These are phyloP conservation scores for Arctopsyche grandis DNA, from an alignment of 1,140 invertebrate genomes.

Conservation along the genomic window DNA sequence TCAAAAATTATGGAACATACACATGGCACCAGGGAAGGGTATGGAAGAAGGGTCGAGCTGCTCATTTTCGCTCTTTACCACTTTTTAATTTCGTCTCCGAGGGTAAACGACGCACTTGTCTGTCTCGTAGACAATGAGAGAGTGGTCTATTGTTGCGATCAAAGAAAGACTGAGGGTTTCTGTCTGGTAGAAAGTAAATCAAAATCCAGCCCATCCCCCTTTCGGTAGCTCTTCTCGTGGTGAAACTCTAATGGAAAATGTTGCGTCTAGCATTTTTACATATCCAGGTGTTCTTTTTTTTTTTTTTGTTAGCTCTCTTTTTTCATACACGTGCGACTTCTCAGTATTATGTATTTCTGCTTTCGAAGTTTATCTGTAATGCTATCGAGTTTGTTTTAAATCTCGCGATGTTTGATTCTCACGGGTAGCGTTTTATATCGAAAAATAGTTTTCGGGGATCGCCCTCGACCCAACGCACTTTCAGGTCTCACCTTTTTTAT, in stretches of 20 bases:
- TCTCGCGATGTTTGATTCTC: slow-evolving; percentile 13
- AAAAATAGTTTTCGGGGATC: slow-evolving; percentile 20
- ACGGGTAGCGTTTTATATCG: slow-evolving; percentile 27
- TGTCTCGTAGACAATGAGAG: slow-evolving; percentile 22
- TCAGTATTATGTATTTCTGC: not conserved
- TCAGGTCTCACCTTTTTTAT: slow-evolving; percentile 6
- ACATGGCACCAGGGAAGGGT: not conserved
- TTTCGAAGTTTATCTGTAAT: not conserved
- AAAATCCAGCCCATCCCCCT: not conserved
- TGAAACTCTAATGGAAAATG: slow-evolving; percentile 4
- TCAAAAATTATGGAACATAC: not conserved
- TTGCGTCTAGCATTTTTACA: slow-evolving; percentile 23
- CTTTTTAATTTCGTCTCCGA: slow-evolving; percentile 34
- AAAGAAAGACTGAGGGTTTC: slow-evolving; percentile 30
- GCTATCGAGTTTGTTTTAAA: slow-evolving; percentile 17
- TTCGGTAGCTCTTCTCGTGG: slow-evolving; percentile 15
- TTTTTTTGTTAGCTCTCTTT: not conserved
- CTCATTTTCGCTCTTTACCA: slow-evolving; percentile 30
- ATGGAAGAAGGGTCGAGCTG: not conserved
- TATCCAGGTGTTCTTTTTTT: slow-evolving; percentile 22
- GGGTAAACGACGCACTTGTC: slow-evolving; percentile 34
- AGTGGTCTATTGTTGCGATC: slow-evolving; percentile 36
- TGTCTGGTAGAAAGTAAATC: slow-evolving; percentile 36
- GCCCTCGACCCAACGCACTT: not conserved
- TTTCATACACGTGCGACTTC: not conserved